Evolutionary conservation across 2,888 invertebrate genomes (phyloP).

Genomic region (Craniophora ligustri): DNA sequence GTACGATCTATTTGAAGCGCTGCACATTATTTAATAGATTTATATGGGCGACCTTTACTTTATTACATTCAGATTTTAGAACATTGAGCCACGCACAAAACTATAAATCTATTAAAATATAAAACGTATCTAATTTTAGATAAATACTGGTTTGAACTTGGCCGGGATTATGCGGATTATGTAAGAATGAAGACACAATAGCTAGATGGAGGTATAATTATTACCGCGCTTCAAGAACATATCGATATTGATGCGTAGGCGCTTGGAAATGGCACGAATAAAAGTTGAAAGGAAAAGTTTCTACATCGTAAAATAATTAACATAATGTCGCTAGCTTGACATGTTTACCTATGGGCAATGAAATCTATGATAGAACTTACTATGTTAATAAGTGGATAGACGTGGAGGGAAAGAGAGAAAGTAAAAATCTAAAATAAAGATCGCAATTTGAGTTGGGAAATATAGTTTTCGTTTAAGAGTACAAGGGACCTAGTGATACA

Average conservation of each 20-base stretch:
- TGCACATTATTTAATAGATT: constrained; percentile 22
- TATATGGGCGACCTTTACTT: constrained; percentile 34
- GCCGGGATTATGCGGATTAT: constrained; percentile 20
- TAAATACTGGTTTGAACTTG: constrained; percentile 38
- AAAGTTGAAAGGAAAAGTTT: neutral
- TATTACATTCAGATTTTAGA: constrained; percentile 25
- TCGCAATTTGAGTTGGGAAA: too few species aligned
- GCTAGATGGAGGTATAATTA: constrained; percentile 1
- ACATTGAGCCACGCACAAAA: constrained; percentile 9
- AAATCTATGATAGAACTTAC: too few species aligned
- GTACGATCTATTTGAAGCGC: constrained; percentile 23
- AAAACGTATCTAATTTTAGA: constrained; percentile 9
- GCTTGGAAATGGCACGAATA: neutral
- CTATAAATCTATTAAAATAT: constrained; percentile 31
- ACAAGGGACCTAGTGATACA: too few species aligned
- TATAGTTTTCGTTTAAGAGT: too few species aligned
- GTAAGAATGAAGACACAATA: constrained; percentile 12
- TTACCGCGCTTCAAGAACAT: constrained; percentile 30
- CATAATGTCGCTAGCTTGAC: too few species aligned
- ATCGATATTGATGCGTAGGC: neutral
- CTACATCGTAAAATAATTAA: too few species aligned
- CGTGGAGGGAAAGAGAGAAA: too few species aligned
- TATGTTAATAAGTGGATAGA: too few species aligned
- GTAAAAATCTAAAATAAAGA: neutral
- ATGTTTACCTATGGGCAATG: too few species aligned